These are phyloP conservation scores for Platalea minor DNA, from an alignment of 2,797 vertebrate genomes.

Conservation along the genomic window DNA sequence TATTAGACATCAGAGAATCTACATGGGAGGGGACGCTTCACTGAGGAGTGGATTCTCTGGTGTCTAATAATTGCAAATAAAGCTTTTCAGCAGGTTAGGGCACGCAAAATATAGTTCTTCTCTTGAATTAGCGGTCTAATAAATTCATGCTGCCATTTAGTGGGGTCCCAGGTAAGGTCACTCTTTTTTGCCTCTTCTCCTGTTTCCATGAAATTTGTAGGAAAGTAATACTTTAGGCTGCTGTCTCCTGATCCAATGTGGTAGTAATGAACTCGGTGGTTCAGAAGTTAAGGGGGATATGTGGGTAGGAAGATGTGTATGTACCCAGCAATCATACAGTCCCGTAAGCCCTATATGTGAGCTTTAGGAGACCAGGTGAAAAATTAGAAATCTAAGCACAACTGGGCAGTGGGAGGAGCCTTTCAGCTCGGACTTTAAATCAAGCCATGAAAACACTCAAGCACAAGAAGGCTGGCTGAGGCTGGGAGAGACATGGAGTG, in stretches of 20 bases:
- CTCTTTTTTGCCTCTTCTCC: neutral
- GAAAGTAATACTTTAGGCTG: neutral
- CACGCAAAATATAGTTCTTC: neutral
- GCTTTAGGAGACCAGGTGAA: neutral
- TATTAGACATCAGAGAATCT: neutral
- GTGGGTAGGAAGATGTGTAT: neutral
- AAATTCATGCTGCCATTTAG: neutral
- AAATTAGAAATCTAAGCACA: neutral
- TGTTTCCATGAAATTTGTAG: neutral
- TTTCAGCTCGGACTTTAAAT: neutral
- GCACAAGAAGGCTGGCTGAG: neutral
- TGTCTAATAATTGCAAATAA: neutral
- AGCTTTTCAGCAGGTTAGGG: neutral
- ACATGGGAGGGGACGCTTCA: neutral
- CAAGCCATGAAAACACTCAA: neutral
- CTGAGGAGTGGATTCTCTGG: neutral
- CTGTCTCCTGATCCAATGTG: neutral
- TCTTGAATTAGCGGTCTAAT: neutral
- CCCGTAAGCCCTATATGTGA: accelerated
- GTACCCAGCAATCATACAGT: neutral
- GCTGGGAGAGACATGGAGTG: neutral
- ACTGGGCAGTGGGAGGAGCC: neutral
- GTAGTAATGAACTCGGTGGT: neutral
- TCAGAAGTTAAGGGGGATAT: neutral
- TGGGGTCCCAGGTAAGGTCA: neutral